Base-by-base conservation (phyloP, 2,113 vertebrate species). In the Tursiops truncatus region DNA sequence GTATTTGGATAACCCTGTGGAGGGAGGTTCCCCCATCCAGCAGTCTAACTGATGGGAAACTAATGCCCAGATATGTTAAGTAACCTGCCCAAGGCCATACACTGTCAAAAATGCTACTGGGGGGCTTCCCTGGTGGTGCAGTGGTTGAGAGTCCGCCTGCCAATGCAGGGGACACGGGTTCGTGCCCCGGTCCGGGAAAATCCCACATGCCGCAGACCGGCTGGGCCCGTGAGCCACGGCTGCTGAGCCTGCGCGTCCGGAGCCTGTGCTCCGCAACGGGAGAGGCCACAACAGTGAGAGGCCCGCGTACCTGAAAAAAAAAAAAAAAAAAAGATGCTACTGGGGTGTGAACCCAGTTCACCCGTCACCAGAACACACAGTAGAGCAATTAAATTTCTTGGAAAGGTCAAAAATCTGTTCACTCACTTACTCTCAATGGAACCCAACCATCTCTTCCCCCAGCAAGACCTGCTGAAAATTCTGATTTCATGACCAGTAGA, bases 401-500 rank as follows among this genome's bases (percentile, higher is more conserved):
- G 50, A 87, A 94, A 92, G 1, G 21, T 79, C 77, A 79, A 93
- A 93, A 85, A 77, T 67, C 71, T 62, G 6, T 67, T 92, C 23
- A 80, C 8, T 83, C 21, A 12, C 8, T 83, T 18, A 12, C 21
- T 63, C 33, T 91, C 21, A 83, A 44, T n/a, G 41, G 53, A 89
- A 85, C 44, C 38, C 36, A 70, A 26, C 47, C 79, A 86, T 77
- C 47, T 87, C 79, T 85, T 68, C 85, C 12, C 87, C 33, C 62
- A 73, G 56, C 3, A 96, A 96, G 92, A 77, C 20, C 53, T 44
- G 73, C 28, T 67, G 60, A 96, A 95, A 95, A 77, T n/a, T 96
- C 60, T 86, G 15, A 91, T 53, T 89, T 89, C 20, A 67, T 58
- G 13, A 85, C 50, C 15, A 73, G 11, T 31, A 31, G 76, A 47